Evolutionary conservation across 2,888 invertebrate genomes (phyloP).

Genomic region (Tenthredo notha): DNA sequence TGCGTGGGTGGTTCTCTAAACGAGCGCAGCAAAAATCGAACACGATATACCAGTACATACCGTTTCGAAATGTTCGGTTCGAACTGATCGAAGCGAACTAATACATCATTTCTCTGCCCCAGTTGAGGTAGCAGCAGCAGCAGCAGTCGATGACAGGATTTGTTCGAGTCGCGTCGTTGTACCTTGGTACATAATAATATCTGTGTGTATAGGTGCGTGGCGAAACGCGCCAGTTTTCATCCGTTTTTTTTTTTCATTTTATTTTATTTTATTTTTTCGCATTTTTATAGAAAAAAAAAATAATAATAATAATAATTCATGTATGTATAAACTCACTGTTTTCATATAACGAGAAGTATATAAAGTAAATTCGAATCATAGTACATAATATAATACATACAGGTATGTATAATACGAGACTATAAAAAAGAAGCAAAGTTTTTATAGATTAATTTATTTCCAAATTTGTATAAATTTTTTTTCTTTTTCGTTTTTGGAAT

Average conservation of each 20-base stretch:
- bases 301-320: neutral
- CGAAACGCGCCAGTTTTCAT: neutral
- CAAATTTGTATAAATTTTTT: neutral
- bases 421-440: neutral
- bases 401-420: no score
- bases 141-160: constrained; percentile 30
- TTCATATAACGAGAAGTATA: neutral
- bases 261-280: neutral
- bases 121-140: neutral
- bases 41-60: neutral
- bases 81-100: constrained; percentile 7
- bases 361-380: neutral
- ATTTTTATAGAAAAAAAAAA: neutral
- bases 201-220: neutral
- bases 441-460: neutral
- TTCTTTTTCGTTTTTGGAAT: neutral
- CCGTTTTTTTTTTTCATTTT: neutral
- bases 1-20: constrained; percentile 7
- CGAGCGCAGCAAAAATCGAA: neutral
- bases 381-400: no score
- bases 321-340: neutral
- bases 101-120: constrained; percentile 39
- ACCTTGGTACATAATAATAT: neutral
- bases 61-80: neutral
- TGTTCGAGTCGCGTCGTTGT: neutral